These are phyloP conservation scores for Pedionomus torquatus DNA, from an alignment of 2,113 vertebrate genomes.

Conservation along the genomic window DNA sequence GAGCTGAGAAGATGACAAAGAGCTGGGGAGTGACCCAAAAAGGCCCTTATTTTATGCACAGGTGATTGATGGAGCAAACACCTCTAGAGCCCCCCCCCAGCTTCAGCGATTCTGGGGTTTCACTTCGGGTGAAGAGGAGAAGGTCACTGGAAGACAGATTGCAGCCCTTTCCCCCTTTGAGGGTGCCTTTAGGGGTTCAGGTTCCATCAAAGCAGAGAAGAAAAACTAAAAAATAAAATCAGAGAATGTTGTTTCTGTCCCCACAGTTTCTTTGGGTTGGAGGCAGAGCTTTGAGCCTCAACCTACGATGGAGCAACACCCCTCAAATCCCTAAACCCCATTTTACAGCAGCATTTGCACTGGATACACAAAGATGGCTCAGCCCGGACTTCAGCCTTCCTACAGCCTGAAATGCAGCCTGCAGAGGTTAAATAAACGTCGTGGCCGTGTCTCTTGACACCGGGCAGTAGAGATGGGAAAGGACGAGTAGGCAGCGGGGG, in stretches of 20 bases:
- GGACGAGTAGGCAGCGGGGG: background rate
- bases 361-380: fast-evolving
- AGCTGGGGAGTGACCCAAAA: background rate
- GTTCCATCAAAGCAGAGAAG: background rate
- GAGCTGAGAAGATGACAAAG: background rate
- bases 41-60: background rate
- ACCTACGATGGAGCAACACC: background rate
- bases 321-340: background rate
- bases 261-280: background rate
- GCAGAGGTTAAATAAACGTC: fast-evolving
- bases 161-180: background rate
- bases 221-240: background rate
- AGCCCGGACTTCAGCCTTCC: background rate
- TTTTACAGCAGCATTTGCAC: background rate
- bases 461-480: background rate
- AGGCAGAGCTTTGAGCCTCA: background rate
- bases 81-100: background rate
- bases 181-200: background rate
- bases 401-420: background rate
- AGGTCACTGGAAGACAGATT: background rate
- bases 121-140: fast-evolving
- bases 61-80: background rate
- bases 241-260: background rate
- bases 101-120: fast-evolving
- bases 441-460: fast-evolving